These are phyloP conservation scores for Phodopus roborovskii DNA, from an alignment of 2,113 vertebrate species.

Conservation along the genomic window DNA sequence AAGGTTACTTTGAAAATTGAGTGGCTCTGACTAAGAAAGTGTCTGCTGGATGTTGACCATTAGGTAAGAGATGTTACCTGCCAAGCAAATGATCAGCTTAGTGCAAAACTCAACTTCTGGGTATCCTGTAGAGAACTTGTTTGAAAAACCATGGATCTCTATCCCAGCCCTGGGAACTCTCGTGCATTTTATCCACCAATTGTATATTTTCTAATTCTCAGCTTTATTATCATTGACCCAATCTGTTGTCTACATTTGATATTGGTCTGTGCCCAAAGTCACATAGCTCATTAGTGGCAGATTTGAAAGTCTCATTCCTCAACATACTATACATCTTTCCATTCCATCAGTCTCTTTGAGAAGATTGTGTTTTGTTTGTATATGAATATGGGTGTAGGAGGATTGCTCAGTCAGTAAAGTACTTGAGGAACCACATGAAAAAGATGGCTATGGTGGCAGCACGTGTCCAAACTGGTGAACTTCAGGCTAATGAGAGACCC, in stretches of 20 bases:
- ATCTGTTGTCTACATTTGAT: constrained; percentile 9
- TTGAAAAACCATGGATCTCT: background rate
- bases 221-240: background rate
- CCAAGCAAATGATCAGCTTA: too few species aligned
- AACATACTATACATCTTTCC: background rate
- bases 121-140: too few species aligned
- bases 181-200: background rate
- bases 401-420: background rate
- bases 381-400: background rate
- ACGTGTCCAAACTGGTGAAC: background rate
- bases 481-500: background rate
- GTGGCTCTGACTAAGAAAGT: background rate
- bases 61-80: background rate
- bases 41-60: background rate
- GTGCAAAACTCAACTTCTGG: too few species aligned
- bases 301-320: background rate
- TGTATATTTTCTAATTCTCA: constrained; percentile 33
- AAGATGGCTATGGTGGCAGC: background rate
- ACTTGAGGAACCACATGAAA: background rate
- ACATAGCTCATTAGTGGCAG: background rate
- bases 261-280: background rate
- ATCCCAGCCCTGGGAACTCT: background rate
- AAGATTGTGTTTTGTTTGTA: background rate
- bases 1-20: constrained; percentile 11
- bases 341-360: background rate